Percentiles rank a stretch among this genome's conserved stretches.
Evolutionary conservation across 2,888 invertebrate species (phyloP).

Genomic region (Orthosia gracilis): DNA sequence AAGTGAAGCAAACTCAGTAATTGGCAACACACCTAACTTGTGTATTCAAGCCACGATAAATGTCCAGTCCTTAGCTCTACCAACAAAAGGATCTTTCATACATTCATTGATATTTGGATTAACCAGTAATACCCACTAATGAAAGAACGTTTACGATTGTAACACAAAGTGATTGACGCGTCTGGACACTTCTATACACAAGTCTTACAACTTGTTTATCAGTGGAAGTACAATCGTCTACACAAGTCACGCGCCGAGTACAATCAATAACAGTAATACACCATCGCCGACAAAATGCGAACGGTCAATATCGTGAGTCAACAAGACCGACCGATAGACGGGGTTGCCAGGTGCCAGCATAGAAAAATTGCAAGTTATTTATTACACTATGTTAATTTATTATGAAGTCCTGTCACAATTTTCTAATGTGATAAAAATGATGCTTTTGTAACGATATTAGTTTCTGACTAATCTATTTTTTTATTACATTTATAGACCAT

Average conservation of each 20-base stretch:
- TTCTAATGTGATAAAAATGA: slow-evolving; percentile 15
- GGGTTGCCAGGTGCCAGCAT: slow-evolving; percentile 75
- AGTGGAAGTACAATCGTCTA: slow-evolving; percentile 83
- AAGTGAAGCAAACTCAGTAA: neutral
- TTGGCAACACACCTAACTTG: slow-evolving; percentile 4
- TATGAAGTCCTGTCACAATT: slow-evolving; percentile 34
- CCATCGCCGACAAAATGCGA: slow-evolving; percentile 87
- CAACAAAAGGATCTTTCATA: slow-evolving; percentile 33
- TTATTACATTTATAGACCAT: neutral
- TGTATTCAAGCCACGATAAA: slow-evolving; percentile 24
- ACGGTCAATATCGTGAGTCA: slow-evolving; percentile 89
- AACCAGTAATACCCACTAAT: slow-evolving; percentile 52
- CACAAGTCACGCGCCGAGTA: slow-evolving; percentile 89
- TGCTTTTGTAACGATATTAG: neutral
- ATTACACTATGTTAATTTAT: slow-evolving; percentile 30
- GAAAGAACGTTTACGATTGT: slow-evolving; percentile 53
- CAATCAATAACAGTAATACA: slow-evolving; percentile 90
- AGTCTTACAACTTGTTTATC: slow-evolving; percentile 78
- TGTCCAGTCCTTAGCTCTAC: neutral
- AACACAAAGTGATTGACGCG: slow-evolving; percentile 57
- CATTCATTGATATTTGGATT: slow-evolving; percentile 44
- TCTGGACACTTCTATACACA: slow-evolving; percentile 62
- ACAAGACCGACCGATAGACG: slow-evolving; percentile 77
- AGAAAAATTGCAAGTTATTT: slow-evolving; percentile 51
- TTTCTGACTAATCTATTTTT: slow-evolving; percentile 1